Percentiles rank a stretch among this genome's conserved stretches.
phyloP scores from a whole-genome alignment of 2,888 invertebrate genomes.

The Nephrotoma guestfalica region DNA sequence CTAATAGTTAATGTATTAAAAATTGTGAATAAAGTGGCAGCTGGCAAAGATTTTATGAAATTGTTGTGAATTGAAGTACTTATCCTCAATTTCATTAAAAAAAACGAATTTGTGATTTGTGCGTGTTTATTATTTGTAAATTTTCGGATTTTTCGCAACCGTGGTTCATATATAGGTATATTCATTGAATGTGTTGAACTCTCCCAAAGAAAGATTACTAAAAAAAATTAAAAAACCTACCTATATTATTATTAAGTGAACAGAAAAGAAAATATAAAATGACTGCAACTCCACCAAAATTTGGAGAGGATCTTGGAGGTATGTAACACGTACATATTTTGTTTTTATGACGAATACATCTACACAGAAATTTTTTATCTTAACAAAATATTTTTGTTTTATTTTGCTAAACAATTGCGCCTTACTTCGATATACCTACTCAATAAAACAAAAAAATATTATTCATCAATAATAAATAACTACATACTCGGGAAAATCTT shows the following conservation, averaged over 20 bases:
- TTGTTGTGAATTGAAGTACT: background rate
- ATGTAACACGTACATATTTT: slow-evolving; percentile 16
- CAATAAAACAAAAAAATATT: background rate
- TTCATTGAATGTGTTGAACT: background rate
- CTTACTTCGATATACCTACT: background rate
- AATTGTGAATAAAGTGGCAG: background rate
- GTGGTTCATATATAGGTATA: background rate
- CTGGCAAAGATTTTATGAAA: background rate
- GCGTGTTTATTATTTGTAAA: background rate
- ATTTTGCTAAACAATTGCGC: background rate
- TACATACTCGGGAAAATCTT: background rate
- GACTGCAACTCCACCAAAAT: slow-evolving; percentile 30
- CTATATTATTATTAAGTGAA: no score
- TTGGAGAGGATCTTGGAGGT: slow-evolving; percentile 31
- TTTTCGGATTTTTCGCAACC: background rate
- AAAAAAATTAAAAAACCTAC: background rate
- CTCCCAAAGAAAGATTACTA: background rate
- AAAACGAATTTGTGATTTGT: background rate
- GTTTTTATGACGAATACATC: background rate
- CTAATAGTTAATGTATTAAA: background rate
- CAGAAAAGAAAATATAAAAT: slow-evolving; percentile 16
- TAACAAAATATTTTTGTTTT: background rate
- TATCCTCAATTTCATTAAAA: background rate
- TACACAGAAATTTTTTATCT: background rate
- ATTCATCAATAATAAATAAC: no score